Evolutionary conservation across 2,797 vertebrate species (phyloP).

Genomic region (Scyliorhinus canicula): DNA sequence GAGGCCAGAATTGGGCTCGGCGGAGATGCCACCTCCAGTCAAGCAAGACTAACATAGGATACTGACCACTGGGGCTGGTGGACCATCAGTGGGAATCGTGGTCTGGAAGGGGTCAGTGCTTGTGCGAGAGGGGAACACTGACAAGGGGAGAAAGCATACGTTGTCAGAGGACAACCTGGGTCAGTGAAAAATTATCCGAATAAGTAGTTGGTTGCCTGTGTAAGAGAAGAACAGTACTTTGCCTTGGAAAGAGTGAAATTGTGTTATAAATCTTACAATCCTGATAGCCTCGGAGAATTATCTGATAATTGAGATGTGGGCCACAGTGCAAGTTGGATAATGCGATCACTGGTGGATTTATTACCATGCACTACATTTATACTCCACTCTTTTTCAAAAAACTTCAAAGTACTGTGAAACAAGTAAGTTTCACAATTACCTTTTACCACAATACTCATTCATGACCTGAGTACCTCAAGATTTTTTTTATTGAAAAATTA

Average conservation of each 20-base stretch:
- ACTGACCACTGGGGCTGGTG: background rate
- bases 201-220: background rate
- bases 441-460: background rate
- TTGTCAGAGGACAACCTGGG: background rate
- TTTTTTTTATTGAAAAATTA: background rate
- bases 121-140: background rate
- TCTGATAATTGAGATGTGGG: background rate
- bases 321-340: background rate
- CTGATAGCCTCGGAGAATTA: background rate
- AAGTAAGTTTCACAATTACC: background rate
- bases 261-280: background rate
- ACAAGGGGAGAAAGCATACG: background rate
- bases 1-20: background rate
- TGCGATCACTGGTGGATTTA: background rate
- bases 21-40: background rate
- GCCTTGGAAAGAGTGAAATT: too few relatives aligned
- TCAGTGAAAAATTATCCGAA: background rate
- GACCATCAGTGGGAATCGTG: background rate
- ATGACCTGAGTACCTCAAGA: background rate
- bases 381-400: background rate
- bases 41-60: background rate
- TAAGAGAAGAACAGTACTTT: background rate
- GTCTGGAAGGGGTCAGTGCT: background rate
- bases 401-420: background rate
- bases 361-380: background rate